These are phyloP conservation scores for Coranthus polyacanthus DNA, from an alignment of 2,797 vertebrate genomes.

Conservation along the genomic window DNA sequence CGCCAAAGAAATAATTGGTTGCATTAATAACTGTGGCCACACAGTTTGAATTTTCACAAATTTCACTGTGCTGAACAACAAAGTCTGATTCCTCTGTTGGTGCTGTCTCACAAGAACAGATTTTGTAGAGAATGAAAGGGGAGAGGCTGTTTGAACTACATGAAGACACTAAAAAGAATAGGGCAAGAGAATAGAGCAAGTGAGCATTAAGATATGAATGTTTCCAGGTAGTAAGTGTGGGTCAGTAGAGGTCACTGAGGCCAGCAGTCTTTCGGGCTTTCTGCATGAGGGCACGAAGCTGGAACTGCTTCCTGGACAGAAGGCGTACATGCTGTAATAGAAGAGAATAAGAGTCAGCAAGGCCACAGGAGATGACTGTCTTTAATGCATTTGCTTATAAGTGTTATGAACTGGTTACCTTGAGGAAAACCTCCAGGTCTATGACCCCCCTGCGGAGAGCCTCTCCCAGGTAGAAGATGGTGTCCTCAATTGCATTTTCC, in stretches of 20 bases:
- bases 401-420: conserved; percentile 82
- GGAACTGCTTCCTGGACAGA: conserved; percentile 98
- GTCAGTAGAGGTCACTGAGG: conserved; percentile 97
- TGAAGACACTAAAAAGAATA: conserved; percentile 42
- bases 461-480: conserved; percentile 98
- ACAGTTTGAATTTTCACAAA: conserved; percentile 2
- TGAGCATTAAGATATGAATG: conserved; percentile 24
- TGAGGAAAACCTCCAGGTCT: conserved; percentile 98
- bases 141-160: conserved; percentile 37
- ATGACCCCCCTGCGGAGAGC: conserved; percentile 96
- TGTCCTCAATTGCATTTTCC: conserved; percentile 99
- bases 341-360: conserved; percentile 17
- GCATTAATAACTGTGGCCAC: conserved; percentile 28
- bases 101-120: conserved; percentile 15
- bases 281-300: conserved; percentile 98
- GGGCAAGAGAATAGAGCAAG: conserved; percentile 36
- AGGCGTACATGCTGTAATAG: conserved; percentile 93
- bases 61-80: not conserved
- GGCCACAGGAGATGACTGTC: not conserved
- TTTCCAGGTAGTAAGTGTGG: conserved; percentile 31
- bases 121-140: conserved; percentile 28
- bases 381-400: not conserved
- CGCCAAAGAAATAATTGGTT: conserved; percentile 31
- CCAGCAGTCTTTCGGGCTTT: conserved; percentile 99
- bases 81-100: conserved; percentile 15